Evolutionary conservation across 2,888 invertebrate species (phyloP).

Genomic region (Caenorhabditis afra): DNA sequence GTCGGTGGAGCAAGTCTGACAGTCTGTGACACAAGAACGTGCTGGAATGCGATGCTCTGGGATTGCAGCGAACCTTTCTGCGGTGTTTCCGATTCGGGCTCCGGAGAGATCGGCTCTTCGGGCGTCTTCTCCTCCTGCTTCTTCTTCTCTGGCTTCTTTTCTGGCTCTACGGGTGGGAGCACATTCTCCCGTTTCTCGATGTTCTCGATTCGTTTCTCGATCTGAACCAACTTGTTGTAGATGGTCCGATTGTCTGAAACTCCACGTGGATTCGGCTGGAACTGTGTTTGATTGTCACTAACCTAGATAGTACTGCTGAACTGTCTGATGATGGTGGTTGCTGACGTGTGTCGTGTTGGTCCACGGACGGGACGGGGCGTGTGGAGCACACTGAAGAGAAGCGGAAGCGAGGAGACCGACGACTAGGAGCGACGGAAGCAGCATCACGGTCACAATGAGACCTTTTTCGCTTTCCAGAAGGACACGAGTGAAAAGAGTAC

Average conservation of each 20-base stretch:
- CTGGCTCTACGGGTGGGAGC: too few species aligned
- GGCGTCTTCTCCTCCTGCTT: neutral
- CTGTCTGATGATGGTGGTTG: conserved; percentile 34
- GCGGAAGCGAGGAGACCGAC: conserved; percentile 9
- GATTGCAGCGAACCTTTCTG: neutral
- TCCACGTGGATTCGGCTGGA: neutral
- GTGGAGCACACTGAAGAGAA: conserved; percentile 46
- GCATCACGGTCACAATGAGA: neutral
- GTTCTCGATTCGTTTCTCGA: conserved; percentile 37
- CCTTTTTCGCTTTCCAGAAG: neutral
- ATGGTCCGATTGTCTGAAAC: conserved; percentile 43
- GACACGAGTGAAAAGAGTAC: conserved; percentile 1
- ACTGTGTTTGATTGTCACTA: neutral
- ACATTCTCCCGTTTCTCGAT: conserved; percentile 31
- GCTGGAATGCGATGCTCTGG: too few species aligned
- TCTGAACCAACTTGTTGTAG: conserved; percentile 36
- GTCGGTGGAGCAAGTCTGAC: conserved; percentile 14
- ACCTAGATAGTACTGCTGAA: conserved; percentile 30
- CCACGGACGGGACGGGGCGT: conserved; percentile 33
- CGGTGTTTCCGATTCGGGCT: neutral
- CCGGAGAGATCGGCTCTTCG: neutral
- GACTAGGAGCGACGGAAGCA: neutral
- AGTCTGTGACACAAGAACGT: too few species aligned
- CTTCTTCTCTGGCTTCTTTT: conserved; percentile 4
- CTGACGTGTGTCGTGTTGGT: conserved; percentile 14